These are phyloP conservation scores for Listrodromus nycthemerus DNA, from an alignment of 2,888 invertebrate genomes.

Conservation along the genomic window DNA sequence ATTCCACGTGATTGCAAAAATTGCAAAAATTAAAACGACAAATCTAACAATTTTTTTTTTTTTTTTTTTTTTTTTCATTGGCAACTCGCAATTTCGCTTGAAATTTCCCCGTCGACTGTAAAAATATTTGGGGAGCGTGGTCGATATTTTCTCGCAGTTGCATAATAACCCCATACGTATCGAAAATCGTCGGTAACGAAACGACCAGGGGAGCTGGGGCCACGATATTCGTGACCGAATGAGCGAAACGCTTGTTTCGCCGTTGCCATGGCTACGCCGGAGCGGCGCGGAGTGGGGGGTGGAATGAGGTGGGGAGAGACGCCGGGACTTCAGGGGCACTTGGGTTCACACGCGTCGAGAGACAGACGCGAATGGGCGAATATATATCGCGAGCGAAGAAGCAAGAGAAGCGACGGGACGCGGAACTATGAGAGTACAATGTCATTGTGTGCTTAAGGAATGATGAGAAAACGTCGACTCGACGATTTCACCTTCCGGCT, in stretches of 20 bases:
- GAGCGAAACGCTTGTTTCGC: conserved; percentile 41
- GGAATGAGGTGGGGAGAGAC: not conserved
- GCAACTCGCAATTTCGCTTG: no score
- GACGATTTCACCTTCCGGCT: not conserved
- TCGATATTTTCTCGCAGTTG: not conserved
- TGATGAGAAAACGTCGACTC: conserved; percentile 31
- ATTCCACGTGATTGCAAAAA: no score
- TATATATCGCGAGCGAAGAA: not conserved
- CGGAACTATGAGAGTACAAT: conserved; percentile 5
- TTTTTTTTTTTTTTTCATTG: no score
- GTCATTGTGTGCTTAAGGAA: conserved; percentile 42
- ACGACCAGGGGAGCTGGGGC: not conserved
- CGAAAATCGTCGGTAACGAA: not conserved
- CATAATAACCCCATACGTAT: not conserved
- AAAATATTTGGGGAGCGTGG: no score
- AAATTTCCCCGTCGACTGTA: no score
- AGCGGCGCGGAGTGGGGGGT: not conserved
- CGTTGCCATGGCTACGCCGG: conserved; percentile 25
- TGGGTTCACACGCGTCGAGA: conserved; percentile 20
- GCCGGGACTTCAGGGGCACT: conserved; percentile 34
- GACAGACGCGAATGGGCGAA: conserved; percentile 1
- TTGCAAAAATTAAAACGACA: no score
- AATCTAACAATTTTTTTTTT: no score
- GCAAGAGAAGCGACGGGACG: conserved; percentile 2
- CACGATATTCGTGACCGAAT: conserved; percentile 35